Percentiles rank a stretch among this genome's conserved stretches.
phyloP scores from a whole-genome alignment of 1,140 invertebrate species.

The Pseudomyrmex pallidus region DNA sequence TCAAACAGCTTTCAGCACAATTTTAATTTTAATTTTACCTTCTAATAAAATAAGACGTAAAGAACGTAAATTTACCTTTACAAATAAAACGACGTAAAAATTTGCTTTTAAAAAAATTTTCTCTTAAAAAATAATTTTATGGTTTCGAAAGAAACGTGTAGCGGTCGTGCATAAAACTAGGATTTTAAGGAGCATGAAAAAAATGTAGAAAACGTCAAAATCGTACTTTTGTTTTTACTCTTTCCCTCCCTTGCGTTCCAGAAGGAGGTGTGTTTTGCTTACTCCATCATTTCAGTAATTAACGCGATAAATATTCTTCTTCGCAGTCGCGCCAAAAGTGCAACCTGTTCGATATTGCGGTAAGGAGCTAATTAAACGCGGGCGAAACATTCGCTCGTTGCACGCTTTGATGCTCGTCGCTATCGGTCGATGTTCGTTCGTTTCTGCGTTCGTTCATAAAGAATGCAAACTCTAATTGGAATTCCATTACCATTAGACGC shows the following conservation, averaged over 20 bases:
- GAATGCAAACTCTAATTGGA: conserved; percentile 68
- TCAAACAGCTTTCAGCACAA: not conserved
- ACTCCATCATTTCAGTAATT: conserved; percentile 30
- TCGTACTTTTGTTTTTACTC: not conserved
- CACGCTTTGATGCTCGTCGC: conserved; percentile 44
- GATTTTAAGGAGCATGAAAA: not conserved
- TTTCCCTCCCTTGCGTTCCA: no score
- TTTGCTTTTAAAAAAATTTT: not conserved
- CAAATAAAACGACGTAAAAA: not conserved
- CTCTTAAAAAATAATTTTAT: not conserved
- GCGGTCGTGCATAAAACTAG: not conserved
- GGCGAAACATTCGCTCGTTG: conserved; percentile 16
- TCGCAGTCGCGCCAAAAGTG: conserved; percentile 34
- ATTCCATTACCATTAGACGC: conserved; percentile 68
- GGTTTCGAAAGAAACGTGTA: not conserved
- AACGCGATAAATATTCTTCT: conserved; percentile 38
- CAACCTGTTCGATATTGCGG: conserved; percentile 46
- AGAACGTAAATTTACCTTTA: no score
- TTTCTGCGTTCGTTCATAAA: conserved; percentile 60
- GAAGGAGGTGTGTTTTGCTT: not conserved
- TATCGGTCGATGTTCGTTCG: conserved; percentile 42
- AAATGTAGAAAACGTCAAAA: not conserved
- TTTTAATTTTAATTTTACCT: not conserved
- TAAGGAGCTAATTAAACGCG: conserved; percentile 64
- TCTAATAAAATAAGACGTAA: no score